Percentiles rank a stretch among this genome's conserved stretches.
Evolutionary conservation across 2,888 invertebrate species (phyloP).

Genomic region (Melanotus villosus): DNA sequence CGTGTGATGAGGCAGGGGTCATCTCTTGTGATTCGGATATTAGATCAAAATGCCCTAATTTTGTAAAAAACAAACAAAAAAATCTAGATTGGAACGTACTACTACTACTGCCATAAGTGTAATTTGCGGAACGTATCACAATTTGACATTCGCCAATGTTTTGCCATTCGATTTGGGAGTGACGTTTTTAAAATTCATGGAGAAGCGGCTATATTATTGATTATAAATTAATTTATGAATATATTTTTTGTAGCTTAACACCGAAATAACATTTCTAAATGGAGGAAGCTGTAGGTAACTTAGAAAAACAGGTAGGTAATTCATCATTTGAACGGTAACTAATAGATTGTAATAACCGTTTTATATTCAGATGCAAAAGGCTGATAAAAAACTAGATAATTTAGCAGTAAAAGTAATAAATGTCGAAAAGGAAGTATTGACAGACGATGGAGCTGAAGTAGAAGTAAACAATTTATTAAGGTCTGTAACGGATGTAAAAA

Average conservation of each 20-base stretch:
- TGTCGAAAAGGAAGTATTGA: slow-evolving; percentile 76
- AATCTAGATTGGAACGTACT: no score
- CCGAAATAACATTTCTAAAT: slow-evolving; percentile 47
- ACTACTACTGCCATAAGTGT: no score
- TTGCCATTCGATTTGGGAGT: no score
- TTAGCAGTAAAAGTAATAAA: slow-evolving; percentile 83
- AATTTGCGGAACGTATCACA: no score
- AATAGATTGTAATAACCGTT: background rate
- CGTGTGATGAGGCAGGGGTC: no score
- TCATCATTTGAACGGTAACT: background rate
- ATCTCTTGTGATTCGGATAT: no score
- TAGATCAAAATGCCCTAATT: no score
- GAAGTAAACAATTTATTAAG: slow-evolving; percentile 82
- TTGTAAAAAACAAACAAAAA: no score
- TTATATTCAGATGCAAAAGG: slow-evolving; percentile 76
- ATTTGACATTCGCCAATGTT: no score
- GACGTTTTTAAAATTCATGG: no score
- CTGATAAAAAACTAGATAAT: slow-evolving; percentile 80
- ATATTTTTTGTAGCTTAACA: background rate
- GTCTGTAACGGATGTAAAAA: slow-evolving; percentile 84
- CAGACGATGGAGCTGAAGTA: slow-evolving; percentile 69
- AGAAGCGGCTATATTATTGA: background rate
- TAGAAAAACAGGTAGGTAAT: slow-evolving; percentile 62
- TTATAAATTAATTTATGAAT: background rate
- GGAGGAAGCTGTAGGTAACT: slow-evolving; percentile 64